Evolutionary conservation across 1,140 invertebrate genomes (phyloP).

Genomic region (Leptinotarsa texana): DNA sequence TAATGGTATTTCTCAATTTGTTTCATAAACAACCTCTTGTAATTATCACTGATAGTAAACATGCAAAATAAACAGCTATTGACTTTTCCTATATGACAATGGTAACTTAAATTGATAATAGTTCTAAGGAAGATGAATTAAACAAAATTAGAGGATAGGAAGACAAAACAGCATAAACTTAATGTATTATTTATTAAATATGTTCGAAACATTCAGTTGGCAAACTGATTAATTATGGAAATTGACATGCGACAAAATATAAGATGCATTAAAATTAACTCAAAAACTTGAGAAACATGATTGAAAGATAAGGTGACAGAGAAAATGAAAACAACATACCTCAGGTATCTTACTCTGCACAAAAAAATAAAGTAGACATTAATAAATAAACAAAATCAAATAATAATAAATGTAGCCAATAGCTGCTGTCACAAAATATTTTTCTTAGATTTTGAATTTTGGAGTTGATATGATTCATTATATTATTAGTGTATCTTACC

Average conservation of each 20-base stretch:
- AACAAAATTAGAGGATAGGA: too few relatives aligned
- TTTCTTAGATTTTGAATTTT: conserved; percentile 17
- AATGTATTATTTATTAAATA: too few relatives aligned
- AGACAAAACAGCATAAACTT: too few relatives aligned
- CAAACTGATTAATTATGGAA: background rate
- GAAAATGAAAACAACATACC: conserved; percentile 19
- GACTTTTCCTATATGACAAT: conserved; percentile 10
- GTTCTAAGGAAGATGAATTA: too few relatives aligned
- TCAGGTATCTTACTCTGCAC: conserved; percentile 26
- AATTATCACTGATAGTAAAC: background rate
- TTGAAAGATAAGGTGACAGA: conserved; percentile 6
- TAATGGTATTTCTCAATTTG: too few relatives aligned
- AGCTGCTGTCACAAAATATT: background rate
- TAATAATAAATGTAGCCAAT: conserved; percentile 24
- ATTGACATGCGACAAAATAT: background rate
- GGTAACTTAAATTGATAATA: background rate
- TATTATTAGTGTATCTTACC: conserved; percentile 62
- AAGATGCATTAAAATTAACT: background rate
- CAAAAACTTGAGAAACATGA: background rate
- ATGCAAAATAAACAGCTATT: conserved; percentile 20
- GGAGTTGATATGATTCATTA: background rate
- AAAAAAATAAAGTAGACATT: conserved; percentile 22
- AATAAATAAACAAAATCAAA: conserved; percentile 8
- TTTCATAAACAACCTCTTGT: background rate
- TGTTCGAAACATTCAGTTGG: background rate